phyloP scores from a whole-genome alignment of 2,888 invertebrate genomes.

The Lasioglossum zephyrum region DNA sequence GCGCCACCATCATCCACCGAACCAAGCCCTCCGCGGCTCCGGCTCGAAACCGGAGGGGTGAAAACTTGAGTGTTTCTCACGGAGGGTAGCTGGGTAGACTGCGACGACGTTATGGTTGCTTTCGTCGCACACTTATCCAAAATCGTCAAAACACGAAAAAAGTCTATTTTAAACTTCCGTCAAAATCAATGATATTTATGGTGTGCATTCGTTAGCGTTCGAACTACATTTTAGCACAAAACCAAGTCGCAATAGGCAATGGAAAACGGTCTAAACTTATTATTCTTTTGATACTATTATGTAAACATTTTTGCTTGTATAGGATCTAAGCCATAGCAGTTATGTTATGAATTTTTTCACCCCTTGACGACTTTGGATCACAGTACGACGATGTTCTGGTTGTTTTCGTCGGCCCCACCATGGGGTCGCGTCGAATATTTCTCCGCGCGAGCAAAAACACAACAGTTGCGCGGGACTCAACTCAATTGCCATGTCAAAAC shows the following conservation, averaged over 20 bases:
- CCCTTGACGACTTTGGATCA: too few species aligned
- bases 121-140: neutral
- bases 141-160: neutral
- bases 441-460: constrained; percentile 72
- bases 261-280: neutral
- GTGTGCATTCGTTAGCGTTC: neutral
- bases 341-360: neutral
- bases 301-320: neutral
- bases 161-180: neutral
- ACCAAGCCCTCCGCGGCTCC: constrained; percentile 51
- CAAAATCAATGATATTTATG: neutral
- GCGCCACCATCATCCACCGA: constrained; percentile 60
- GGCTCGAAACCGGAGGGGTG: constrained; percentile 45
- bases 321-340: too few species aligned
- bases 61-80: constrained; percentile 66
- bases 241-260: too few species aligned
- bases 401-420: constrained; percentile 17
- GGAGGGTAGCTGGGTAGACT: constrained; percentile 28
- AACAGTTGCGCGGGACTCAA: constrained; percentile 82
- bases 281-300: neutral
- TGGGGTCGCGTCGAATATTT: constrained; percentile 23
- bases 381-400: constrained; percentile 14
- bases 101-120: constrained; percentile 25
- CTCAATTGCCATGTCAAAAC: constrained; percentile 84
- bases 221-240: neutral